Evolutionary conservation across 1,140 invertebrate genomes (phyloP).

Genomic region (Melipona quadrifasciata): DNA sequence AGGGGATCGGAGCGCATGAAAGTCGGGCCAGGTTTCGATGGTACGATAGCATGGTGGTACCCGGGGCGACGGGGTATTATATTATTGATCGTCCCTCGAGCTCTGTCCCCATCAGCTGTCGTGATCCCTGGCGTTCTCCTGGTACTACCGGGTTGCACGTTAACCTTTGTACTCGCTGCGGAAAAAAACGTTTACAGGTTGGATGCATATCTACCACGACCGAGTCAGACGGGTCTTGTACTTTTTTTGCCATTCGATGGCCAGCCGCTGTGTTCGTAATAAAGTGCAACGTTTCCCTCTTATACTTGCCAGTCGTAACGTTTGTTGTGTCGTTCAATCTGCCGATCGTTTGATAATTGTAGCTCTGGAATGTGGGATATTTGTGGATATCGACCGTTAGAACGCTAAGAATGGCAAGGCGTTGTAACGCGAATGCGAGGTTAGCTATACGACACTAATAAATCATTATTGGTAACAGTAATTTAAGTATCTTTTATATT

Average conservation of each 20-base stretch:
- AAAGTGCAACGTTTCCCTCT: neutral
- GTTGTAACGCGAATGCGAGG: too few species aligned
- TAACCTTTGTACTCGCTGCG: slow-evolving; percentile 56
- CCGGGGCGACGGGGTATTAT: slow-evolving; percentile 76
- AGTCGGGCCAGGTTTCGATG: slow-evolving; percentile 66
- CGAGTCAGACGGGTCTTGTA: neutral
- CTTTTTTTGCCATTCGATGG: neutral
- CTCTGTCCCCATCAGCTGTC: slow-evolving; percentile 75
- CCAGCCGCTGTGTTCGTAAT: neutral
- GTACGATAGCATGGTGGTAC: slow-evolving; percentile 74
- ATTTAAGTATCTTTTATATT: too few species aligned
- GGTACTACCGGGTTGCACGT: slow-evolving; percentile 73
- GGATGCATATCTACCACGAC: slow-evolving; percentile 28
- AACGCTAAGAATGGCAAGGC: too few species aligned
- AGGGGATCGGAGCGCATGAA: slow-evolving; percentile 49
- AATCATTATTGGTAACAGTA: too few species aligned
- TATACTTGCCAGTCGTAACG: neutral
- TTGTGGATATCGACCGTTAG: neutral
- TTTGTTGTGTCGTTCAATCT: neutral
- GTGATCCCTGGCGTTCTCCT: slow-evolving; percentile 73
- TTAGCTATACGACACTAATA: too few species aligned
- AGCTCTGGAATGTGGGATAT: neutral
- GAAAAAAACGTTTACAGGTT: slow-evolving; percentile 57
- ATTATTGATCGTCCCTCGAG: slow-evolving; percentile 77
- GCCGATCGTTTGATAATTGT: neutral